These are phyloP conservation scores for Pollenia amentaria DNA, from an alignment of 2,888 invertebrate genomes.

Conservation along the genomic window DNA sequence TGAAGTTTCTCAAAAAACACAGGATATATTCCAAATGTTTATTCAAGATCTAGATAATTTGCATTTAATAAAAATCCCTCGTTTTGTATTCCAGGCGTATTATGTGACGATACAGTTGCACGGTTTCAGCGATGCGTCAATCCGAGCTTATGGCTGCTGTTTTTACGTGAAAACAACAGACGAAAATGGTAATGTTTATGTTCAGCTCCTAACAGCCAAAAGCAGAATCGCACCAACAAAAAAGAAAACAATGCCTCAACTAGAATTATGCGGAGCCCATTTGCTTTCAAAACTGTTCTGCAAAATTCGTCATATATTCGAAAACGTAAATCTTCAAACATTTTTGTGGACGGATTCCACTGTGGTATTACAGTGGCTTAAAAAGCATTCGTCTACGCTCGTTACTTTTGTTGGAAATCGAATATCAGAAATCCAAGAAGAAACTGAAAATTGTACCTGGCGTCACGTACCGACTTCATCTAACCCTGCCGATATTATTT, in stretches of 20 bases:
- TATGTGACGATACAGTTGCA: conserved; percentile 14
- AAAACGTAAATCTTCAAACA: conserved; percentile 16
- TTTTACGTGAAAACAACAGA: conserved; percentile 12
- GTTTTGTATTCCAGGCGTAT: conserved; percentile 27
- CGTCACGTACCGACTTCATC: conserved; percentile 47
- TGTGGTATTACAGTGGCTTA: conserved; percentile 49
- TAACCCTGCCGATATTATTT: conserved; percentile 63
- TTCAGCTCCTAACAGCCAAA: conserved; percentile 12
- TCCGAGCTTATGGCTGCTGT: conserved; percentile 38
- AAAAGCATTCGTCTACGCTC: conserved; percentile 49
- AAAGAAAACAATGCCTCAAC: conserved; percentile 35
- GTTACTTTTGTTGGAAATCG: conserved; percentile 60
- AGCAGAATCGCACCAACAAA: conserved; percentile 23
- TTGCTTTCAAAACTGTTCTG: conserved; percentile 24
- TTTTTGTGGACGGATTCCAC: conserved; percentile 59
- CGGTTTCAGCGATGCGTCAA: conserved; percentile 20
- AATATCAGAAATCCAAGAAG: conserved; percentile 53
- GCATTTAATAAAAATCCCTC: conserved; percentile 14
- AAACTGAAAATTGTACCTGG: conserved; percentile 53
- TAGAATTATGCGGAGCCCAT: conserved; percentile 38
- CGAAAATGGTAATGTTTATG: background rate
- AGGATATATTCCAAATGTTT: conserved; percentile 9
- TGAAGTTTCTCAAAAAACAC: conserved; percentile 14
- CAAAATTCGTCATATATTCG: conserved; percentile 42
- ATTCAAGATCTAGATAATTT: conserved; percentile 30